Base-by-base conservation (phyloP, 2,888 invertebrate species). In the Bugula neritina region DNA sequence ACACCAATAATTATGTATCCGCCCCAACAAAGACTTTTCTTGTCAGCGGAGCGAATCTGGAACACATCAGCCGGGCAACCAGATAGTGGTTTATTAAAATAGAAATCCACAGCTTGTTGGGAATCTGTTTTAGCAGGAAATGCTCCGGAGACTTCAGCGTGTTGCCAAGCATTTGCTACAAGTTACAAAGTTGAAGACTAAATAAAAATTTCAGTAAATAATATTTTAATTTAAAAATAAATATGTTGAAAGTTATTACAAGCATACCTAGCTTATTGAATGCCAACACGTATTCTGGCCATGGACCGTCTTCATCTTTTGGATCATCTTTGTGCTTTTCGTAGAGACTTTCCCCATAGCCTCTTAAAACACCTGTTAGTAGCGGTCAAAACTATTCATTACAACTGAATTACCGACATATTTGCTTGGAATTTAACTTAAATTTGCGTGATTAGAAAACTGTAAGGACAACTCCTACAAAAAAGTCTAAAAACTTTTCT, bases 1-100 rank as follows among this genome's bases (percentile, higher is more conserved):
- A 63, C 63, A 31, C 63, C 63, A 17, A 63, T 63, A n/a, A 63
- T 63, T 31, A 63, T 27, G 31, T 63, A 63, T 2, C 63, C 63
- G 5, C 63, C 63, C 63, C 63, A 63, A n/a, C 63, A 63, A 5
- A 63, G n/a, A 27, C 13, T 63, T 5, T 27, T n/a, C 5, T 31
- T 31, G 10, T 27, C 63, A 5, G 27, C 27, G 2, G 63, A 63
- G 2, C 10, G 27, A 10, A 63, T 63, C 27, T 63, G 63, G 34
- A 63, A 63, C 27, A 10, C 31, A 23, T 23, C 25, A n/a, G 63
- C 31, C 2, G 10, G 13, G n/a, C 63, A 63, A 13, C 63, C 63
- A 63, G 63, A 25, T 29, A 31, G 5, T 17, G 27, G 27, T 10
- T 25, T 13, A n/a, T 63, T n/a, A 34, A 29, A 63, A 31, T 63